phyloP scores from a whole-genome alignment of 1,140 invertebrate species.

The Lamellibrachia luymesi region DNA sequence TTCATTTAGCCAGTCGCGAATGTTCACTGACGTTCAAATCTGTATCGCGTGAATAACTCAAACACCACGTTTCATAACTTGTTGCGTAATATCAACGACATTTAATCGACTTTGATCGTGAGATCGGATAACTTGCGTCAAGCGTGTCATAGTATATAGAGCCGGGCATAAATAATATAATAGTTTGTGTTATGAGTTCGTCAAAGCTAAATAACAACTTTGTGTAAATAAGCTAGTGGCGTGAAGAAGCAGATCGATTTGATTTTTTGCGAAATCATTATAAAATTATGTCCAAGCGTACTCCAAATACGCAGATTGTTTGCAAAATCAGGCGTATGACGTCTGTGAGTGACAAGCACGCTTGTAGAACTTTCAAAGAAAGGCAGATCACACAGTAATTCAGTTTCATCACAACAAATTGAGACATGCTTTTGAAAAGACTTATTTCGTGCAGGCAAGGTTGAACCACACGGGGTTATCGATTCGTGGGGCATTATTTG shows the following conservation, averaged over 20 bases:
- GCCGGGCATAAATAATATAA: background rate
- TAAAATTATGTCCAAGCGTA: background rate
- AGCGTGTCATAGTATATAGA: too few relatives aligned
- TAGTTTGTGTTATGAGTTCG: background rate
- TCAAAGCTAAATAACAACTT: background rate
- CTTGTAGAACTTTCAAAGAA: background rate
- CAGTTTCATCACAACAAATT: background rate
- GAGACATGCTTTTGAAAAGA: background rate
- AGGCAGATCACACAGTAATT: background rate
- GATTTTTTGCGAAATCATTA: too few relatives aligned
- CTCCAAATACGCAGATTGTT: background rate
- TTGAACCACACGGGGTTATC: background rate
- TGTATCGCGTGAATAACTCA: too few relatives aligned
- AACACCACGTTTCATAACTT: too few relatives aligned
- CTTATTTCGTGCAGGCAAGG: background rate
- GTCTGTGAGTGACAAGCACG: background rate
- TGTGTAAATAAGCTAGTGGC: background rate
- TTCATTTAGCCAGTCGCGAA: too few relatives aligned
- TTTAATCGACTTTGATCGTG: too few relatives aligned
- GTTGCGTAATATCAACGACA: too few relatives aligned
- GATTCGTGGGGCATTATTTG: background rate
- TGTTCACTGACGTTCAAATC: too few relatives aligned
- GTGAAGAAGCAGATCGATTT: too few relatives aligned
- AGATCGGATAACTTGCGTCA: too few relatives aligned
- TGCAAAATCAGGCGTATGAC: background rate